A percentile compares a stretch with the other conserved stretches of the same genome.
phyloP scores from a whole-genome alignment of 2,888 invertebrate species.

The Lasioglossum morio region DNA sequence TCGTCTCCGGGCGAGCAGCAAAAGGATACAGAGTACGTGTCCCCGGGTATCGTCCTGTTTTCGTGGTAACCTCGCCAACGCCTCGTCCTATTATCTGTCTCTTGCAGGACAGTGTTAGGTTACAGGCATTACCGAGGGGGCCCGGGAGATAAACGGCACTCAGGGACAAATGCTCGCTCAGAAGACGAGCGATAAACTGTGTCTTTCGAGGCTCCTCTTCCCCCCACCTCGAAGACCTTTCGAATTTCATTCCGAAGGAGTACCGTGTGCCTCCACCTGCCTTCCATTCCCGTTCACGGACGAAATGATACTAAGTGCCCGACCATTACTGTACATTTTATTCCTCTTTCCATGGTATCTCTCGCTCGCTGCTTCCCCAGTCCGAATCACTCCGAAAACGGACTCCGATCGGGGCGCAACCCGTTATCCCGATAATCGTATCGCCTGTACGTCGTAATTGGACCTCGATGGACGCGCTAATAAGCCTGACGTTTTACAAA shows the following conservation, averaged over 20 bases:
- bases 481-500: conserved; percentile 62
- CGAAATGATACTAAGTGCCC: conserved; percentile 72
- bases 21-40: conserved; percentile 52
- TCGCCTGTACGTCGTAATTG: conserved; percentile 60
- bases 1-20: conserved; percentile 51
- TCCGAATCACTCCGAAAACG: conserved; percentile 45
- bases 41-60: conserved; percentile 61
- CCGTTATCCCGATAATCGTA: conserved; percentile 64
- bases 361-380: conserved; percentile 44
- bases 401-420: background rate
- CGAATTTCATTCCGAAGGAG: conserved; percentile 47
- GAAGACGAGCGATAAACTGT: conserved; percentile 76
- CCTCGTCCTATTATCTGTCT: conserved; percentile 74
- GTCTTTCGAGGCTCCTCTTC: conserved; percentile 64
- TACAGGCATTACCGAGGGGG: conserved; percentile 79
- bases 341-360: conserved; percentile 59
- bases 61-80: conserved; percentile 67
- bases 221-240: conserved; percentile 31
- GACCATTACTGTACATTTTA: conserved; percentile 71
- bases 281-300: conserved; percentile 44
- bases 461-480: conserved; percentile 28
- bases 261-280: conserved; percentile 66
- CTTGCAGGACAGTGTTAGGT: conserved; percentile 78
- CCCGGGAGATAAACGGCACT: conserved; percentile 78
- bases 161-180: conserved; percentile 78